Conservation (phyloP, 2,113 vertebrate species). For the Psophia crepitans region DNA sequence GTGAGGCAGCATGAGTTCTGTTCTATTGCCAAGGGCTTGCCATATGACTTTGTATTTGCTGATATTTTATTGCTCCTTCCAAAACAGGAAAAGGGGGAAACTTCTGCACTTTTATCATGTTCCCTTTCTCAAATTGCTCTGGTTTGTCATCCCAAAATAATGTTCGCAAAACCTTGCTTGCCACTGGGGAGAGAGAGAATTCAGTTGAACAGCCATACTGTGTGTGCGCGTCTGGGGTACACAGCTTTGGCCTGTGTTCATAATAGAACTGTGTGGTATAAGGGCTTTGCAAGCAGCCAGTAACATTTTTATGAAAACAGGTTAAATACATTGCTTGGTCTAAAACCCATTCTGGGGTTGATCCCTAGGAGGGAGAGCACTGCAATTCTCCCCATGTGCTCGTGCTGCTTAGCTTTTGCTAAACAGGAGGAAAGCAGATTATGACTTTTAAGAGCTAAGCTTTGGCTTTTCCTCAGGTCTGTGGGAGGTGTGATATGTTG, state of each 20-base stretch:
- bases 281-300: not conserved
- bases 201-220: not conserved
- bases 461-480: not conserved
- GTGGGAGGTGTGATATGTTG: not conserved
- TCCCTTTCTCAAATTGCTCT: not conserved
- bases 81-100: not conserved
- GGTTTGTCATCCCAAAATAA: not conserved
- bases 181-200: not conserved
- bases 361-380: not conserved
- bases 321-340: not conserved
- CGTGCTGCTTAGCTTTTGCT: not conserved
- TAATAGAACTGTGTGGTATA: not conserved
- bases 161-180: not conserved
- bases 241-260: not conserved
- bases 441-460: not conserved
- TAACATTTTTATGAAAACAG: not conserved
- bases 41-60: not conserved
- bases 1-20: not conserved
- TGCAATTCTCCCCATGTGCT: not conserved
- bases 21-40: not conserved
- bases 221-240: not conserved
- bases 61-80: not conserved
- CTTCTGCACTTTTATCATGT: not conserved
- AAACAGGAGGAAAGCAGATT: not conserved
- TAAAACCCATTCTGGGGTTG: not conserved